Evolutionary conservation across 2,113 vertebrate genomes (phyloP).

Genomic region (Mirounga angustirostris): DNA sequence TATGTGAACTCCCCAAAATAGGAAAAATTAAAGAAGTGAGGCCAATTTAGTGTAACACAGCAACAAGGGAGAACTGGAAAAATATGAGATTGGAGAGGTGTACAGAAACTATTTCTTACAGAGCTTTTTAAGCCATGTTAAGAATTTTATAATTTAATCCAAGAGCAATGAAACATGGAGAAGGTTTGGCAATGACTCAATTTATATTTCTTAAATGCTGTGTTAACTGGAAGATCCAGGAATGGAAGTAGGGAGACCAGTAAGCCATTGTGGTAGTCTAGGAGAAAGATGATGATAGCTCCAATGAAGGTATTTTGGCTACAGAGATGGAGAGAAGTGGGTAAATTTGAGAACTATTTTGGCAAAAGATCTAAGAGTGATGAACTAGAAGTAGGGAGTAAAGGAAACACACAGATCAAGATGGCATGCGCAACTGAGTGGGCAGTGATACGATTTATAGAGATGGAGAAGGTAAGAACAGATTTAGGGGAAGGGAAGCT

Average conservation of each 20-base stretch:
- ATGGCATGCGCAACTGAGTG: background rate
- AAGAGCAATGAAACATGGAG: slow-evolving; percentile 16
- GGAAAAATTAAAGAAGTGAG: background rate
- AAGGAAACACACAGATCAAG: background rate
- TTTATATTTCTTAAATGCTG: slow-evolving; percentile 28
- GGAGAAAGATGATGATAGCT: background rate
- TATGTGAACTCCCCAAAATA: background rate
- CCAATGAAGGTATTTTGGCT: background rate
- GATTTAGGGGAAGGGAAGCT: background rate
- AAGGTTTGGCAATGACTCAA: background rate
- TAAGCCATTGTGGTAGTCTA: background rate
- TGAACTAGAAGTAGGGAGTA: background rate
- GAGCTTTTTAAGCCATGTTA: background rate
- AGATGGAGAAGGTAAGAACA: background rate
- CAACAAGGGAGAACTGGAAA: background rate
- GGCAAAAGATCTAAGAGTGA: background rate
- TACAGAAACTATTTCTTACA: background rate
- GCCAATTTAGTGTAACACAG: background rate
- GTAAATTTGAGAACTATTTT: background rate
- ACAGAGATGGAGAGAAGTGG: background rate
- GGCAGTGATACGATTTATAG: background rate
- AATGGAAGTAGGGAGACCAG: background rate
- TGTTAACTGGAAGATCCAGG: background rate
- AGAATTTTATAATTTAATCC: slow-evolving; percentile 38
- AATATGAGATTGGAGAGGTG: background rate